Evolutionary conservation across 1,140 invertebrate species (phyloP), one percentile per base, ranked within the genome.

Genomic region (Manduca sexta): DNA sequence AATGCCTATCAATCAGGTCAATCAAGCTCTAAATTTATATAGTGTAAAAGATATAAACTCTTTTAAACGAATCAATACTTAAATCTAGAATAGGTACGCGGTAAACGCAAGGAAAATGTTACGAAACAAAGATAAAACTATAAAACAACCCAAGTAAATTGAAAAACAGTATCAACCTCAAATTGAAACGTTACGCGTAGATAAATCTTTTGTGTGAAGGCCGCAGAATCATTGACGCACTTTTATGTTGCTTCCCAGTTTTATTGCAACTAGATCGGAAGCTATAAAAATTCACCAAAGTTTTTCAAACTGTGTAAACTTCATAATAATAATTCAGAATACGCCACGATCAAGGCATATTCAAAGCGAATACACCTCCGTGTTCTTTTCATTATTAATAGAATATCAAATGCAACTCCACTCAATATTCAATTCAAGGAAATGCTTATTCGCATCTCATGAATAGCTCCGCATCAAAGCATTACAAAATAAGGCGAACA

Each of bases 201-300:
- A 26, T 26, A 26, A 26, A 58, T 60, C 39, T 58, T 26, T 29
- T 11, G 38, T 33, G 10, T 39, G 66, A 73, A 79, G 75, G 75
- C 49, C 64, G 51, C 11, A 11, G 45, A 46, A 51, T 45, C 48
- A 51, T 49, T 72, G 66, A 76, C 69, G 65, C 56, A 72, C 52
- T 74, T 66, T 69, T 66, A 67, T 62, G 66, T 62, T 56, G 57
- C 52, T 48, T 63, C 53, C 42, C 44, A 53, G 38, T 71, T 79
- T 77, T 70, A 75, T 60, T 58, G 47, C 62, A 56, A 65, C 52
- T 54, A 56, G 45, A 69, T 76, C 64, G 67, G 60, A 74, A 74
- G 68, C 67, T 75, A 74, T 77, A 77, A 80, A 77, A 75, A 74
- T 74, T 74, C 56, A 57, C 41, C 50, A 55, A 64, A 62, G 18